phyloP scores from a whole-genome alignment of 1,140 invertebrate genomes.

The Bombus pascuorum region DNA sequence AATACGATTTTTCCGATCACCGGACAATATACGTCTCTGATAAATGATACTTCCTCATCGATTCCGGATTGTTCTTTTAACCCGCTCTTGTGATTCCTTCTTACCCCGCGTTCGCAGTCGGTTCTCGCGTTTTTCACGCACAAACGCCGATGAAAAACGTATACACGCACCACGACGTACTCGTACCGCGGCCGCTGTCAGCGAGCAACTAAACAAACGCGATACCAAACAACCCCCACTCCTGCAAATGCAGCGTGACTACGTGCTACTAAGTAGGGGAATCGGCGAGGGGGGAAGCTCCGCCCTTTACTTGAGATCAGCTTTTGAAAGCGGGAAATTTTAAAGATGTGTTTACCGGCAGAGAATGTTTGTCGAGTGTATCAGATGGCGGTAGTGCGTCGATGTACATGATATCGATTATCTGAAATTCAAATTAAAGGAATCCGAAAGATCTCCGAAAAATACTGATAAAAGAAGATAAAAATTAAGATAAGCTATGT shows the following conservation, averaged over 20 bases:
- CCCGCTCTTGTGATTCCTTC: background rate
- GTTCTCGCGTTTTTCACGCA: constrained; percentile 48
- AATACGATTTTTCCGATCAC: constrained; percentile 32
- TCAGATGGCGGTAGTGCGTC: constrained; percentile 32
- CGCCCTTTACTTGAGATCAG: constrained; percentile 30
- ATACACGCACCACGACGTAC: constrained; percentile 64
- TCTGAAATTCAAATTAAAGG: background rate
- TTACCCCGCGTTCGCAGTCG: background rate
- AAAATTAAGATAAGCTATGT: background rate
- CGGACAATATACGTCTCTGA: constrained; percentile 14
- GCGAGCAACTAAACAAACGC: constrained; percentile 82
- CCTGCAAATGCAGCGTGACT: constrained; percentile 66
- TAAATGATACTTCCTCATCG: background rate
- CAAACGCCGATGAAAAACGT: constrained; percentile 41
- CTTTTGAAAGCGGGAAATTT: constrained; percentile 39
- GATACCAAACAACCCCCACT: constrained; percentile 76
- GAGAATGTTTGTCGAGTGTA: background rate
- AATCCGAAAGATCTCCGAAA: background rate
- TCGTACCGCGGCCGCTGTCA: constrained; percentile 79
- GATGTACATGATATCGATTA: background rate
- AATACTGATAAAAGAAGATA: background rate
- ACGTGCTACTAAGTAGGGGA: constrained; percentile 69
- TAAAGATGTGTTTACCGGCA: constrained; percentile 21
- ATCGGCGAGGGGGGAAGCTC: background rate
- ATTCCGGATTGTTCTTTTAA: background rate